Percentiles rank a stretch among this genome's conserved stretches.
phyloP scores from a whole-genome alignment of 1,140 invertebrate species.

The Tetragnatha versicolor region DNA sequence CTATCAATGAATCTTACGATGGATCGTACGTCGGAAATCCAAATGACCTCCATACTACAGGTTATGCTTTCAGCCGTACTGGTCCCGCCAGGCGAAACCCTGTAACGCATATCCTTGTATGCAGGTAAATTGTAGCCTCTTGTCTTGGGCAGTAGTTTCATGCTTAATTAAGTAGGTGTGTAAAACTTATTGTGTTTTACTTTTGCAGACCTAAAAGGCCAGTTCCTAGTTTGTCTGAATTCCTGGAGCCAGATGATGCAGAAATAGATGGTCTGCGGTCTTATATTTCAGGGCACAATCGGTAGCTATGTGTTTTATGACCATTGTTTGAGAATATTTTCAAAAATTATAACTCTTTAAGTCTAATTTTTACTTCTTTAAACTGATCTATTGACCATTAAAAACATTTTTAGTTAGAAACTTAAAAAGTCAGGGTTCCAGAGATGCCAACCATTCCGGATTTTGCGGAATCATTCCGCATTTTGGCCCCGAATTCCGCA shows the following conservation, averaged over 20 bases:
- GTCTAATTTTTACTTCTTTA: no score
- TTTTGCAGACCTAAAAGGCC: conserved; percentile 72
- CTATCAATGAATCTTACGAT: conserved; percentile 93
- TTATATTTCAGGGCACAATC: conserved; percentile 87
- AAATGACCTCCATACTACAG: conserved; percentile 79
- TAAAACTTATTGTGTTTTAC: not conserved
- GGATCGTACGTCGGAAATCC: conserved; percentile 95
- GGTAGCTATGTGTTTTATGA: conserved; percentile 70
- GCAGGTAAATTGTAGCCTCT: conserved; percentile 64
- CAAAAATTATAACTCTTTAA: no score
- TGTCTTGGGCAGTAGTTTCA: not conserved
- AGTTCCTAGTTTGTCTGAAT: conserved; percentile 79
- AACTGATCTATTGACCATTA: no score
- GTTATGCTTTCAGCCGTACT: conserved; percentile 73
- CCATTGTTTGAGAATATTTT: no score
- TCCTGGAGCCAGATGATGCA: conserved; percentile 75
- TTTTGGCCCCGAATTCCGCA: no score
- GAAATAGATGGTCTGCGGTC: conserved; percentile 79
- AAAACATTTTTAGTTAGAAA: no score
- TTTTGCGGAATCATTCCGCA: no score
- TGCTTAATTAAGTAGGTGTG: not conserved
- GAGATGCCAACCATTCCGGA: no score
- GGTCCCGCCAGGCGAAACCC: conserved; percentile 84
- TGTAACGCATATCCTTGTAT: conserved; percentile 89
- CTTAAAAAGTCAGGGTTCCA: no score